phyloP scores from a whole-genome alignment of 2,888 invertebrate species.

The Aspidiotus destructor region DNA sequence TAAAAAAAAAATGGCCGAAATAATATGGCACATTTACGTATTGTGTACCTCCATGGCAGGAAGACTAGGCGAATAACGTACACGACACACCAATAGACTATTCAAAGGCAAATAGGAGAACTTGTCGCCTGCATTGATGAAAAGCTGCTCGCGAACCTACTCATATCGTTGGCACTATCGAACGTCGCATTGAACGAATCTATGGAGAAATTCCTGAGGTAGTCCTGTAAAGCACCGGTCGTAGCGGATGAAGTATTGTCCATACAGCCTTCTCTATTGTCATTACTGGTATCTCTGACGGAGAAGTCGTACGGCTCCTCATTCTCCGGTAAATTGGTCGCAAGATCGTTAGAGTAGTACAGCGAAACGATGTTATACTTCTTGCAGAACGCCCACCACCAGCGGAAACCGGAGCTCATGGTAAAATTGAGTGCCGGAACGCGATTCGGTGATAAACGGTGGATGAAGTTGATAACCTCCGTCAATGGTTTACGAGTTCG shows the following conservation, averaged over 20 bases:
- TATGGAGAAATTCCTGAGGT: slow-evolving; percentile 17
- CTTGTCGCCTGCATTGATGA: slow-evolving; percentile 3
- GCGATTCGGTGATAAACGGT: slow-evolving; percentile 50
- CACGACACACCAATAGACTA: neutral
- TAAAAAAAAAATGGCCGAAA: slow-evolving; percentile 16
- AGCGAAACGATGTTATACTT: slow-evolving; percentile 64
- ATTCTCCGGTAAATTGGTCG: neutral
- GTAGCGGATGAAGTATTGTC: neutral
- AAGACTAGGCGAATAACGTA: slow-evolving; percentile 5
- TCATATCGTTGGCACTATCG: neutral
- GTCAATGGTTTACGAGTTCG: slow-evolving; percentile 58
- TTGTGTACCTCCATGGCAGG: slow-evolving; percentile 6
- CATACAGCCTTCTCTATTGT: too few relatives aligned
- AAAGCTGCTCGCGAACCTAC: neutral
- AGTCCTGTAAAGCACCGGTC: slow-evolving; percentile 9
- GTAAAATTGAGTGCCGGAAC: slow-evolving; percentile 58
- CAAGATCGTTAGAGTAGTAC: slow-evolving; percentile 43
- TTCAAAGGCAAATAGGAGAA: slow-evolving; percentile 21
- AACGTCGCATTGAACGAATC: slow-evolving; percentile 17
- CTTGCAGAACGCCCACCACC: slow-evolving; percentile 78
- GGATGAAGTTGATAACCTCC: slow-evolving; percentile 56
- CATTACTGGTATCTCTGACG: neutral
- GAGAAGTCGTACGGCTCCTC: slow-evolving; percentile 23
- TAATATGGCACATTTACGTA: slow-evolving; percentile 17
- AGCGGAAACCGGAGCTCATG: slow-evolving; percentile 61